phyloP scores from a whole-genome alignment of 2,888 invertebrate species.

The Drosophila anomelani region DNA sequence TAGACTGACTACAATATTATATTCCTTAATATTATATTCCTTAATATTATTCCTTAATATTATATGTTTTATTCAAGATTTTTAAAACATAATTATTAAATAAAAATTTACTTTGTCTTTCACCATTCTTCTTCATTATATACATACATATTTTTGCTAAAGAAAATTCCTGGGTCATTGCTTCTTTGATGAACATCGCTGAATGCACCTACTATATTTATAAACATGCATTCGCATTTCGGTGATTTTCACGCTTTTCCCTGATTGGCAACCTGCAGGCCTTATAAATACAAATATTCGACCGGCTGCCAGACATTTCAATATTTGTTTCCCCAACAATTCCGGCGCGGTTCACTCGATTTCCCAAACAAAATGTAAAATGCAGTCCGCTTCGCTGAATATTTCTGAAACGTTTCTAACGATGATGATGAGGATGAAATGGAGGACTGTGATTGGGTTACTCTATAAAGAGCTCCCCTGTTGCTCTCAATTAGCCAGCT shows the following conservation, averaged over 20 bases:
- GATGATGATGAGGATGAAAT: constrained; percentile 1
- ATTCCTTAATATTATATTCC: not conserved
- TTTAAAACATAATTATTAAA: not conserved
- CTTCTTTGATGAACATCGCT: constrained; percentile 28
- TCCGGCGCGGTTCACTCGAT: constrained; percentile 8
- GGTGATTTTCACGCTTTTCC: constrained; percentile 34
- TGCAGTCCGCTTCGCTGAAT: constrained; percentile 14
- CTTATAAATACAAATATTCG: constrained; percentile 38
- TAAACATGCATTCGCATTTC: constrained; percentile 10
- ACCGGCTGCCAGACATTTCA: constrained; percentile 19
- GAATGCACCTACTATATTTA: constrained; percentile 7
- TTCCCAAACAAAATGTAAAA: constrained; percentile 24
- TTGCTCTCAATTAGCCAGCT: constrained; percentile 24
- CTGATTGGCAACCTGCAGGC: constrained; percentile 40
- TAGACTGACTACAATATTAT: fast-evolving
- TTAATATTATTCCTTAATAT: not conserved
- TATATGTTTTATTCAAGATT: not conserved
- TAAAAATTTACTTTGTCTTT: not conserved
- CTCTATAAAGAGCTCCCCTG: constrained; percentile 24
- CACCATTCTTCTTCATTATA: not conserved
- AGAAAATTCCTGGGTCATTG: constrained; percentile 35
- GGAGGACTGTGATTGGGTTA: constrained; percentile 33
- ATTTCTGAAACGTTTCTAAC: constrained; percentile 11
- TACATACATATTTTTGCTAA: not conserved
- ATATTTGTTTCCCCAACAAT: constrained; percentile 34